Base-by-base conservation (phyloP, 2,797 vertebrate genomes). In the Pempheris klunzingeri region DNA sequence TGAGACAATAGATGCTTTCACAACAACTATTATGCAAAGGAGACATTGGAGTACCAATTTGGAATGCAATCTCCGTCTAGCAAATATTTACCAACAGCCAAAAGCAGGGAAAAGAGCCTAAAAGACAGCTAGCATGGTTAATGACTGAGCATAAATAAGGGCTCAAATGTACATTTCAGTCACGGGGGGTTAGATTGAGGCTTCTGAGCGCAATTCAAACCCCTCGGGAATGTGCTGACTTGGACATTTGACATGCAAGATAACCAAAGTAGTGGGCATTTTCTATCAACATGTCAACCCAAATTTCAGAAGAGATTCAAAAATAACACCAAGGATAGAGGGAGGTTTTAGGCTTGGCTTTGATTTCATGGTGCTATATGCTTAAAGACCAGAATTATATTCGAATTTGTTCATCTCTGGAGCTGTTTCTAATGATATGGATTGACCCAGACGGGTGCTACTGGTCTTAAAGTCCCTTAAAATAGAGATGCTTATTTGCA, bases 371-470 rank as follows among this genome's bases (percentile, higher is more conserved):
- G 59, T 74, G 68, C 84, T 83, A 80, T 86, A 89, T 62, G 68
- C 64, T 79, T 77, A 81, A 87, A 78, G 65, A 71, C 74, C 80
- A 83, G 78, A 74, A 84, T 80, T 84, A 81, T 66, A 81, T 85
- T 61, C 78, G 67, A 83, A 83, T 87, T 82, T 86, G 85, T 89
- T 85, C 81, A 86, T 88, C 79, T 80, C 67, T 86, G 78, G 69
- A 88, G 77, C 77, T 82, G 75, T 86, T 86, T 88, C 87, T 90
- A 88, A 87, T 90, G 82, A 90, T 88, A 92, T 89, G 80, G 83
- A 89, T 55, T 85, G 87, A 90, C 72, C 85, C 74, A 88, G 70
- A 78, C 74, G 68, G 75, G 69, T 85, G 70, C 83, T 83, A 64
- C 81, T 82, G 77, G 49, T 88, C 73, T 87, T 85, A 89, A 84